Evolutionary conservation across 2,113 vertebrate species (phyloP), one percentile per base, ranked within the genome.

Genomic region (Smithornis capensis): DNA sequence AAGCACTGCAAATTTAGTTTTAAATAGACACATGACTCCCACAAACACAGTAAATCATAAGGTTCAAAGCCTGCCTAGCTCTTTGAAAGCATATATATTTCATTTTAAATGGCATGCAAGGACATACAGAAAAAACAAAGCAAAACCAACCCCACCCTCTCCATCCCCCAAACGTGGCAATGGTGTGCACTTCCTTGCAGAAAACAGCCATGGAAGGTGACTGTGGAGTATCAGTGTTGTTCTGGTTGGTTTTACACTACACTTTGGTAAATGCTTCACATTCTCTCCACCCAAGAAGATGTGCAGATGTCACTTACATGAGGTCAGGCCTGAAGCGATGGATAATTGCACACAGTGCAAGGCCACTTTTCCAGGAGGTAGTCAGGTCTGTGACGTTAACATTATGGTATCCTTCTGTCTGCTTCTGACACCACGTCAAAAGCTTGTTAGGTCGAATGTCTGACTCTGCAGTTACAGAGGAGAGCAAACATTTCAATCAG

Each of bases 401-500:
- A 0, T 98, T 98, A 73, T 96, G 97, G 97, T 99, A 99, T 62
- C 98, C 99, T 83, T 99, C 98, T 0, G 98, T 99, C 97, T 99
- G 99, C 86, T 98, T 99, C 97, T 99, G 99, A 97, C 99, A 99
- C 99, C 99, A 99, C 8, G 98, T 99, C 91, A 99, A 82, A 83
- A 99, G 98, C 91, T 99, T 98, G 53, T 98, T 98, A 14, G 99
- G 99, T 68, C 99, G 97, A 90, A 98, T 97, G 74, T 99, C 99
- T 5, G 99, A 99, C 95, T 99, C 99, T 99, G 95, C 33, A 89
- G 71, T 60, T 52, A 68, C 14, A 77, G 23, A 6, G 25, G 33
- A 84, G 10, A 68, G 5, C 37, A 81, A 92, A 57, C 6, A 22
- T 33, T 74, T 78, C 1, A 1, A 28, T 79, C 60, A 57, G 31